phyloP scores from a whole-genome alignment of 2,888 invertebrate genomes.

The Mimumesa dahlbomi region DNA sequence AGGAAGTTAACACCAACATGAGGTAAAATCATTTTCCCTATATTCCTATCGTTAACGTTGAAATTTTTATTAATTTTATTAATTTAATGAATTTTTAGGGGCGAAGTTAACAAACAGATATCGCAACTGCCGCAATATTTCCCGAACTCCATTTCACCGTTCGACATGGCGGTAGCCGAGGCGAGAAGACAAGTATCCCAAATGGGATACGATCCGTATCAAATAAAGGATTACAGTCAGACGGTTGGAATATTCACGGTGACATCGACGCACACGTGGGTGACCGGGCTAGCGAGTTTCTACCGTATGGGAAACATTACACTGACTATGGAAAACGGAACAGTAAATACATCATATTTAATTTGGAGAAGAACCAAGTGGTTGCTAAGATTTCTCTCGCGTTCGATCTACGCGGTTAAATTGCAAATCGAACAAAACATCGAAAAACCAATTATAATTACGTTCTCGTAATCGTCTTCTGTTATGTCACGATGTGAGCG shows the following conservation, averaged over 20 bases:
- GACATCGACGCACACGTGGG: conserved; percentile 87
- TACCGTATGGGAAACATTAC: conserved; percentile 91
- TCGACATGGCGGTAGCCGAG: conserved; percentile 91
- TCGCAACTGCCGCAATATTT: conserved; percentile 87
- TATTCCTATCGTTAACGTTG: too few species aligned
- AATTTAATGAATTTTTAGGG: conserved; percentile 76
- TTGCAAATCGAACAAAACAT: not conserved
- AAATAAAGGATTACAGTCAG: conserved; percentile 87
- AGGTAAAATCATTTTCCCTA: conserved; percentile 60
- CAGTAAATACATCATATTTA: conserved; percentile 76
- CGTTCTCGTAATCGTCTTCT: conserved; percentile 8
- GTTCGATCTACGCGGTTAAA: not conserved
- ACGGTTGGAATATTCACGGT: conserved; percentile 87
- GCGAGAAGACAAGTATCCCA: conserved; percentile 86
- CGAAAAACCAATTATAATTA: too few species aligned
- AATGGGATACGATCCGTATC: conserved; percentile 88
- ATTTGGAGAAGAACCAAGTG: too few species aligned
- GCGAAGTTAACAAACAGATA: conserved; percentile 88
- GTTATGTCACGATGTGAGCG: conserved; percentile 15
- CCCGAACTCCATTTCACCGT: conserved; percentile 92
- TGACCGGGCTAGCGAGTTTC: conserved; percentile 90
- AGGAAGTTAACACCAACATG: conserved; percentile 88
- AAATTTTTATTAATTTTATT: not conserved
- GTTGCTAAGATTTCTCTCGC: not conserved
- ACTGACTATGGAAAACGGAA: conserved; percentile 87